phyloP scores from a whole-genome alignment of 2,113 vertebrate species.

The Centrocercus urophasianus region DNA sequence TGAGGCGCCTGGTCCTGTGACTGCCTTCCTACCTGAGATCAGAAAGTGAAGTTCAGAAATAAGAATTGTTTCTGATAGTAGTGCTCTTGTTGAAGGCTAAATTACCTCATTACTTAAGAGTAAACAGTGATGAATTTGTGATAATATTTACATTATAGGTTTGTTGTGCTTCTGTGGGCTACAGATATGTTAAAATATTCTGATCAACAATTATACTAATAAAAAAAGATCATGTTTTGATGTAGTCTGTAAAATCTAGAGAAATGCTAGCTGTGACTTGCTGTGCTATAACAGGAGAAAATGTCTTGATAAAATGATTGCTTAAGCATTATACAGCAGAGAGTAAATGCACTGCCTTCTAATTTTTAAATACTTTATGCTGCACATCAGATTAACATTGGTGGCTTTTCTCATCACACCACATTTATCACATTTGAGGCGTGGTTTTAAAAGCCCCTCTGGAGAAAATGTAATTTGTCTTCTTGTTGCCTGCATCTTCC shows the following conservation, averaged over 20 bases:
- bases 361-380: background rate
- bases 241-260: background rate
- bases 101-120: background rate
- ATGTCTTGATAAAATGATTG: background rate
- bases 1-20: fast-evolving
- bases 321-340: background rate
- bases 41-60: background rate
- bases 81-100: background rate
- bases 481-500: slow-evolving; percentile 54
- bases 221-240: background rate
- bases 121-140: background rate
- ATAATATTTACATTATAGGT: background rate
- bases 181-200: background rate
- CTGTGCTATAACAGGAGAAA: background rate
- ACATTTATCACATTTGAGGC: slow-evolving; percentile 51
- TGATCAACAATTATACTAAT: background rate
- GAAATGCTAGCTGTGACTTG: background rate
- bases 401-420: background rate
- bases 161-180: background rate
- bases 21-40: background rate
- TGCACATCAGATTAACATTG: background rate
- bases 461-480: slow-evolving; percentile 60
- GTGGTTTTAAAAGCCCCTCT: slow-evolving; percentile 60
- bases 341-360: background rate
- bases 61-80: background rate